Percentiles rank a stretch among this genome's conserved stretches.
Conservation (phyloP, 1,140 invertebrate species). For the Paraescarpia echinospica region DNA sequence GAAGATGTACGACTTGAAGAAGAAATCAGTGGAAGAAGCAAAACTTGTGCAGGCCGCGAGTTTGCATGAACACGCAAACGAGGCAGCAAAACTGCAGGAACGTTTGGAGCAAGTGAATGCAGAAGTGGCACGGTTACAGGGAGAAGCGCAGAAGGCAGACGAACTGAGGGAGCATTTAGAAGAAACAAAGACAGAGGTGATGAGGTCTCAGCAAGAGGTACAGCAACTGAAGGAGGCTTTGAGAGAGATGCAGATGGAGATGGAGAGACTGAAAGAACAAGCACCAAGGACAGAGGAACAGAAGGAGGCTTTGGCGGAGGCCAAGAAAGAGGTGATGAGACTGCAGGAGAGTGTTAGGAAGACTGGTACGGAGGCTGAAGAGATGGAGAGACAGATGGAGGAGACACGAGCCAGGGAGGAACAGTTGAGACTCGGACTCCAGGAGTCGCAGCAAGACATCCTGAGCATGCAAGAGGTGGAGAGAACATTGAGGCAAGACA, state of each 20-base stretch:
- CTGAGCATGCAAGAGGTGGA: neutral
- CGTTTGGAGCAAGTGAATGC: no score
- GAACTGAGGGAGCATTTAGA: neutral
- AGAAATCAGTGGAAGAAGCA: neutral
- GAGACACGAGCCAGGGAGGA: neutral
- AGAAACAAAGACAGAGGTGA: neutral
- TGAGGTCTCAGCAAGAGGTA: neutral
- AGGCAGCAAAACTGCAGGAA: neutral
- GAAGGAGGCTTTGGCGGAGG: neutral
- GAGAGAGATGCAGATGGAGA: neutral
- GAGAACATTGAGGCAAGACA: slow-evolving; percentile 33
- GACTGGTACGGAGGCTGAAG: neutral
- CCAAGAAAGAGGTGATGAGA: neutral
- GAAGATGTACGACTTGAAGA: neutral
- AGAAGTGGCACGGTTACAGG: neutral
- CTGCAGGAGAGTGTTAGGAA: neutral
- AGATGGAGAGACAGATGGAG: neutral
- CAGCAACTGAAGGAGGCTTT: neutral
- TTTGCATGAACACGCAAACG: neutral
- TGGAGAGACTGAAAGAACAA: neutral
- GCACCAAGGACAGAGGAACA: neutral
- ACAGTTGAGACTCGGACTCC: neutral
- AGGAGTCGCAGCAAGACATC: neutral
- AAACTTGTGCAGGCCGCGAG: neutral
- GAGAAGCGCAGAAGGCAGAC: no score